phyloP scores from a whole-genome alignment of 1,140 invertebrate species.

The Drosophila kepulauana region DNA sequence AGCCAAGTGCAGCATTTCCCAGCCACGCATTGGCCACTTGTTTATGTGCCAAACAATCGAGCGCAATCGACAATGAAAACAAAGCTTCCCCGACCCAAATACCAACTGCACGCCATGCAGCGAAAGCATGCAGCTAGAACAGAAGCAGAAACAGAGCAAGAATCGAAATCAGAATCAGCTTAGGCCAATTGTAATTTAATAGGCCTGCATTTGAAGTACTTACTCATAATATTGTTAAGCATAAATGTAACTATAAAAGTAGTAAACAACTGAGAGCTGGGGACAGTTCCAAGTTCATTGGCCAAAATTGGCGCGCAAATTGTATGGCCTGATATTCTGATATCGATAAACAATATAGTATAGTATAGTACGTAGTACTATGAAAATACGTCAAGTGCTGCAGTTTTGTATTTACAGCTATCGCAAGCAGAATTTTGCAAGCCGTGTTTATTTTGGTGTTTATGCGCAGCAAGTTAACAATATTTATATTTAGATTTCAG shows the following conservation, averaged over 20 bases:
- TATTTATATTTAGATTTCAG: constrained; percentile 59
- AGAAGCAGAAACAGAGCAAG: background rate
- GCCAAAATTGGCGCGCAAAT: constrained; percentile 76
- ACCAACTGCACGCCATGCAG: constrained; percentile 21
- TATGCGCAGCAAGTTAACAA: constrained; percentile 55
- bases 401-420: constrained; percentile 28
- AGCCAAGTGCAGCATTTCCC: constrained; percentile 19
- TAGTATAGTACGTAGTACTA: background rate
- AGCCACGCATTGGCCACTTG: constrained; percentile 40
- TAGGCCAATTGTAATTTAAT: constrained; percentile 9
- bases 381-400: constrained; percentile 2
- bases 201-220: background rate
- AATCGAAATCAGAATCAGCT: background rate
- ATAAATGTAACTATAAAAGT: background rate
- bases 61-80: constrained; percentile 3
- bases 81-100: constrained; percentile 21
- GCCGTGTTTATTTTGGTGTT: constrained; percentile 40
- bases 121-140: constrained; percentile 24
- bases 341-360: background rate
- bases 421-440: constrained; percentile 43
- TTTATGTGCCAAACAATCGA: constrained; percentile 17
- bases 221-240: constrained; percentile 10
- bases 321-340: constrained; percentile 25
- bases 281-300: constrained; percentile 59
- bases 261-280: constrained; percentile 24